Percentiles rank a stretch among this genome's conserved stretches.
Evolutionary conservation across 2,113 vertebrate species (phyloP).

Genomic region (Phasianus colchicus): DNA sequence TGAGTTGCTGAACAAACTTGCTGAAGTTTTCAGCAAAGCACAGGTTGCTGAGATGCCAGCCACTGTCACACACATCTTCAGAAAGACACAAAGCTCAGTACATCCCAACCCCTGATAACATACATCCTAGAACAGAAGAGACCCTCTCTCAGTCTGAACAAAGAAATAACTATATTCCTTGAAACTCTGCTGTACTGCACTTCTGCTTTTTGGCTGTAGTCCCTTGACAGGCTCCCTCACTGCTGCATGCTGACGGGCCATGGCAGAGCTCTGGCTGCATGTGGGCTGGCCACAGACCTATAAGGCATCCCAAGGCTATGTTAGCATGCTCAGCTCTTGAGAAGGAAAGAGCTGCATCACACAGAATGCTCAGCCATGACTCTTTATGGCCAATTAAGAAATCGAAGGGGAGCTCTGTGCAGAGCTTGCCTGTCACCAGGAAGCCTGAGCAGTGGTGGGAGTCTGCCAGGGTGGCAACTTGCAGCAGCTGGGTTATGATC

Average conservation of each 20-base stretch:
- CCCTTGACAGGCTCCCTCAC: background rate
- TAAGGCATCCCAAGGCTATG: background rate
- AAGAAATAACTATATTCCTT: constrained; percentile 12
- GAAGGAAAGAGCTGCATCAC: background rate
- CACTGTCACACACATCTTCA: background rate
- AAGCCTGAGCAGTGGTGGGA: background rate
- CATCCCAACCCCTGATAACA: background rate
- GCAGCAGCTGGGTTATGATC: background rate
- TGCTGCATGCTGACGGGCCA: background rate
- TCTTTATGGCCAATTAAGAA: background rate
- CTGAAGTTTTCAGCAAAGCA: constrained; percentile 4
- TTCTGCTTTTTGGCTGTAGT: background rate
- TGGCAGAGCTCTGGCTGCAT: background rate
- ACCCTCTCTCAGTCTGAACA: background rate
- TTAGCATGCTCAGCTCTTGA: background rate
- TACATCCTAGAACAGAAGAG: background rate
- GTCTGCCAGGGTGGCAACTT: background rate
- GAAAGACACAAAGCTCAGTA: background rate
- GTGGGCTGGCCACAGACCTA: background rate
- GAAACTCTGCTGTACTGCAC: background rate
- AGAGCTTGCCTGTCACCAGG: background rate
- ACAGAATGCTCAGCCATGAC: background rate
- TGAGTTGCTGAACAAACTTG: constrained; percentile 5
- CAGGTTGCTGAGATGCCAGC: background rate
- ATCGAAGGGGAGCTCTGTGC: background rate